Base-by-base conservation (phyloP, 2,888 invertebrate genomes). In the Xanthorhoe spadicearia region DNA sequence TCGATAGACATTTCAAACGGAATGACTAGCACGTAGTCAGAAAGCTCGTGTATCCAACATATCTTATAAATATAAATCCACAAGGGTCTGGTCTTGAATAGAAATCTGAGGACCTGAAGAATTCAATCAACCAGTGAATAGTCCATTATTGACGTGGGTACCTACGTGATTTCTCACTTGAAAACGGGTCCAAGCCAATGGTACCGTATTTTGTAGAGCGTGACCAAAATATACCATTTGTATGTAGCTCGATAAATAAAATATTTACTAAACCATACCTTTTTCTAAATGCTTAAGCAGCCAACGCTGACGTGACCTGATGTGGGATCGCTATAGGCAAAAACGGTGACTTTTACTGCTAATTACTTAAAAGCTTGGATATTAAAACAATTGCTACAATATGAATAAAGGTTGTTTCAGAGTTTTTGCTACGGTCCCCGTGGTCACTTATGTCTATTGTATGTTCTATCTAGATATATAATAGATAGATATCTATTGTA, bases 41-140 rank as follows among this genome's bases (percentile, higher is more conserved):
- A 51, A 59, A 51, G 51, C 23, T 43, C 38, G 23, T 59, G 59
- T 51, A 19, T n/a, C 59, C 23, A 50, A 51, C 51, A 51, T 51
- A 51, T 35, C 32, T 51, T 43, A 43, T 35, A 50, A 55, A 61
- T 61, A 60, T 10, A 60, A 60, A 60, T 50, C 49, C 59, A 55
- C 55, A 61, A 50, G 53, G 49, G 38, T 49, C 17, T 38, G 18
- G 38, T 38, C 43, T 51, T 61, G 49, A 61, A 55, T 57, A 46
- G 52, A 3, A 63, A 57, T 57, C 50, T 58, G 53, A 58, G 48
- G 53, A 58, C 52, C 52, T 52, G 58, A 53, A 58, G 48, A 58
- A 64, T 64, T 58, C 58, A 64, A 64, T 64, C 64, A 58, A 52
- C 53, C 48, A 52, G 52, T 64, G 58, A 64, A 64, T 64, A 58